Evolutionary conservation across 2,888 invertebrate species (phyloP), one percentile per base, ranked within the genome.

Genomic region (Gibbula magus): DNA sequence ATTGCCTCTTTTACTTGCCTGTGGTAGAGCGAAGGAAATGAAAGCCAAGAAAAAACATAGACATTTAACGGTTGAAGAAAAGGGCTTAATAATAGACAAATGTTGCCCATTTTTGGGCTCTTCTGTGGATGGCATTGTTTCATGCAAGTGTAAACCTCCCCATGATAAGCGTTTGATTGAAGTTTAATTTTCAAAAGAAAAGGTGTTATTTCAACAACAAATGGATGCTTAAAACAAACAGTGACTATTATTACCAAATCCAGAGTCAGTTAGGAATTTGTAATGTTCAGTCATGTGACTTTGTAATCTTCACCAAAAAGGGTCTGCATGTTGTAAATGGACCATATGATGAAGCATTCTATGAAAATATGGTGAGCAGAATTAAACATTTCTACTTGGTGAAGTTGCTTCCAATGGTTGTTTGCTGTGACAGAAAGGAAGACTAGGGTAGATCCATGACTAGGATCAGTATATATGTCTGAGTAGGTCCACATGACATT

Each of bases 201-300:
- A 18, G 10, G 56, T 66, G 51, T n/a, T 7, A 20, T 0, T 0
- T 20, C 25, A 35, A 51, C 79, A 66, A 35, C 56, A 79, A 51
- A 25, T 45, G 29, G 79, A 54, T n/a, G 75, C 73, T n/a, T 29
- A 39, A 29, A 54, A 74, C n/a, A 32, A 75, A 74, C 1, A 56
- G 75, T 75, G 54, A 54, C 10, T 79, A 79, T 39, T 79, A 74
- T 74, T 54, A 35, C n/a, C 79, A 79, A 56, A 75, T 79, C 7
- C 73, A 74, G 35, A 74, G 79, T 18, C 79, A 79, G 74, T 29
- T 79, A 5, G 79, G 75, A 35, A 8, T 79, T 3, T 79, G 22
- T 75, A 51, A 61, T 22, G 13, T 45, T 0, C 7, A 35, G 35
- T 22, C 45, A 51, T 75, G 75, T 79, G 79, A 79, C 13, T 66